Evolutionary conservation across 1,140 invertebrate species (phyloP).

Genomic region (Ericerus pela): DNA sequence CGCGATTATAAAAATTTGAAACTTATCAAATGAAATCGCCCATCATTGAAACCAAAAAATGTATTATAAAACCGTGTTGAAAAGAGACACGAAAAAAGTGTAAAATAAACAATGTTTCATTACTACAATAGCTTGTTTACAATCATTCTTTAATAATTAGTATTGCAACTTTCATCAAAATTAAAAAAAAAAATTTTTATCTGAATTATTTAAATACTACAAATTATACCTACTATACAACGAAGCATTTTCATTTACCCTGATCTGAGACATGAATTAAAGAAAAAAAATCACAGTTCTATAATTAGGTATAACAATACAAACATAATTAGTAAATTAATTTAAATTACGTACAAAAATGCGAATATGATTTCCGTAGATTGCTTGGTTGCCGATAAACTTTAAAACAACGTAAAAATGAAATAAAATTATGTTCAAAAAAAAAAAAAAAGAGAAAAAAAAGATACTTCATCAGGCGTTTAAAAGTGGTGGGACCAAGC

Average conservation of each 20-base stretch:
- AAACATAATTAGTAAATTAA: neutral
- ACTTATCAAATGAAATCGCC: too few relatives aligned
- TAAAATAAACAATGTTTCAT: too few relatives aligned
- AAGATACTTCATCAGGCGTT: neutral
- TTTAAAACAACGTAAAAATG: neutral
- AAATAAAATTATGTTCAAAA: neutral
- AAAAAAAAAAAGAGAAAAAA: neutral
- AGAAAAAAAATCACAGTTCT: conserved; percentile 7
- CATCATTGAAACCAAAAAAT: too few relatives aligned
- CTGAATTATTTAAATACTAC: neutral
- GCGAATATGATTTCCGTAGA: too few relatives aligned
- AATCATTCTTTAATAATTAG: neutral
- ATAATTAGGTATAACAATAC: neutral
- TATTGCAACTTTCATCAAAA: conserved; percentile 6
- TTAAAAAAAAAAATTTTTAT: neutral
- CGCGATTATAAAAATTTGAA: too few relatives aligned
- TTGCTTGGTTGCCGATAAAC: neutral
- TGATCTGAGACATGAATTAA: neutral
- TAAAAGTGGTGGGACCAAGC: too few relatives aligned
- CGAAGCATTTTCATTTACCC: neutral
- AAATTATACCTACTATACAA: conserved; percentile 2
- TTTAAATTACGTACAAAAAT: neutral
- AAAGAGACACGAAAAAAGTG: too few relatives aligned
- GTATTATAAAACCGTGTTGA: too few relatives aligned
- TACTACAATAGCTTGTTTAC: too few relatives aligned